Evolutionary conservation across 2,113 vertebrate genomes (phyloP), one percentile per base, ranked within the genome.

Genomic region (Aptenodytes forsteri): DNA sequence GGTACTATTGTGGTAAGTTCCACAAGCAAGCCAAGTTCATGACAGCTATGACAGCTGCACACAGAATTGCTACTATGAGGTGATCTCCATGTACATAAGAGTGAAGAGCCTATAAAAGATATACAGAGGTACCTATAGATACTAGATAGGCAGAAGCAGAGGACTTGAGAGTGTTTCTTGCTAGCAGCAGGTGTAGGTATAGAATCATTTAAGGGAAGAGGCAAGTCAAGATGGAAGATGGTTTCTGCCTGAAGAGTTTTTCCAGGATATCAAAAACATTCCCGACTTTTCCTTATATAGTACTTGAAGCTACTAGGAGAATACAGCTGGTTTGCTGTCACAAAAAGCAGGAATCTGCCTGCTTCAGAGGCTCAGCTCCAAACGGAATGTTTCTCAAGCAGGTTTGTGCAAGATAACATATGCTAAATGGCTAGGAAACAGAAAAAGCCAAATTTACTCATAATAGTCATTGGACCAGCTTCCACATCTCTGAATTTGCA

Each of bases 1-100:
- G n/a, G 29, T n/a, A 78, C 14, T 32, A 17, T 25, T n/a, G 14
- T 52, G 38, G 11, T 66, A 38, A 84, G 10, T 89, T 75, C 15
- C 36, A 82, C 50, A 86, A 55, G 25, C 25, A 69, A 47, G 21
- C 16, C 21, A 36, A 83, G 20, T 6, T 78, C 17, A 59, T 54
- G 17, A 69, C 26, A 71, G 34, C 21, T 64, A 18, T 36, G 54
- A 72, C 10, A 49, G 44, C 10, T 70, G 67, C 36, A 89, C 16
- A 26, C 27, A 55, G 67, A 40, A 54, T 12, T 70, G 40, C 19
- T 44, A 6, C 25, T 32, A 17, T 25, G 11, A 71, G 16, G 44
- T 59, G 59, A 38, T 29, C 26, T 42, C 36, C 25, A 40, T 0
- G 0, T 23, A 29, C 0, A 1, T 34, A 26, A 59, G 58, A 77